Evolutionary conservation across 2,888 invertebrate species (phyloP).

Genomic region (Tuta absoluta): DNA sequence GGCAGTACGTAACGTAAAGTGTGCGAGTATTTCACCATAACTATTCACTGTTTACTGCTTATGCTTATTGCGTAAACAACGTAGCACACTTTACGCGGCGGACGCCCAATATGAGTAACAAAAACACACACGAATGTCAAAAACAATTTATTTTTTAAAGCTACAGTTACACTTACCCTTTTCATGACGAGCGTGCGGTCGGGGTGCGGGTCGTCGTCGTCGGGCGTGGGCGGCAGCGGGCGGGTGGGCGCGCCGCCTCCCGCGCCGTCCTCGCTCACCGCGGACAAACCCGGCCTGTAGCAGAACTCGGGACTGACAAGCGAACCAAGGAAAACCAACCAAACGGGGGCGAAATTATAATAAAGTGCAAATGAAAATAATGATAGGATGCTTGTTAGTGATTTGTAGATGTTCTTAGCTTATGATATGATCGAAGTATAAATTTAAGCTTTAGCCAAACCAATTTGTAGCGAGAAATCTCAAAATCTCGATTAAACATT

Average conservation of each 20-base stretch:
- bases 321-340: slow-evolving; percentile 59
- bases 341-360: slow-evolving; percentile 38
- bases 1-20: too few species aligned
- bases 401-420: neutral
- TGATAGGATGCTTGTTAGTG: slow-evolving; percentile 30
- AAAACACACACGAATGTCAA: too few species aligned
- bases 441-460: neutral
- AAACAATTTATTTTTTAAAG: neutral
- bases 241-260: slow-evolving; percentile 78
- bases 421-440: neutral
- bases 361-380: slow-evolving; percentile 43
- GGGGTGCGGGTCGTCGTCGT: slow-evolving; percentile 90
- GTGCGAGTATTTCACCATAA: too few species aligned
- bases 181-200: slow-evolving; percentile 96
- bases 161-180: slow-evolving; percentile 85
- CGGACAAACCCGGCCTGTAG: slow-evolving; percentile 88
- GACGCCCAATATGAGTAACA: too few species aligned
- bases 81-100: too few species aligned
- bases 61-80: too few species aligned
- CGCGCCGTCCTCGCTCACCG: slow-evolving; percentile 76
- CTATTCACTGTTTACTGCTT: too few species aligned
- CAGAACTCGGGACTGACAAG: slow-evolving; percentile 89
- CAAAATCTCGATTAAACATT: neutral
- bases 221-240: slow-evolving; percentile 96
- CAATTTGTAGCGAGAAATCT: too few species aligned